Evolutionary conservation across 1,140 invertebrate genomes (phyloP).

Genomic region (Trialeurodes vaporariorum): DNA sequence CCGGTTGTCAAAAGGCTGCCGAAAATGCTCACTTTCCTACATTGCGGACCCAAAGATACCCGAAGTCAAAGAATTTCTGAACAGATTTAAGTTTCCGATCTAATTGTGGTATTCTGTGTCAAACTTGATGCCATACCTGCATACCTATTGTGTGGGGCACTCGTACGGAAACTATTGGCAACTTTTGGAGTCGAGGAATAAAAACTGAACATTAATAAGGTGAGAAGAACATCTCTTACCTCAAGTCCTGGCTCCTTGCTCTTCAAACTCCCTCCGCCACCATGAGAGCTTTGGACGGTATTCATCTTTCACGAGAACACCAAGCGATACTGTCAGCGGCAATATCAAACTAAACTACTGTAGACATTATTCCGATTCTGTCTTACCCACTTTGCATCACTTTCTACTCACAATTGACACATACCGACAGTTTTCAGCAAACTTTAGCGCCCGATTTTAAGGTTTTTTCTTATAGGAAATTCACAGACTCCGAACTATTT

Average conservation of each 20-base stretch:
- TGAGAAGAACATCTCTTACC: neutral
- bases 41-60: no score
- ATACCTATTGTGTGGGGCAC: neutral
- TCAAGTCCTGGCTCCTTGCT: neutral
- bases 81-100: neutral
- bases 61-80: neutral
- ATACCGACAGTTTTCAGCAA: no score
- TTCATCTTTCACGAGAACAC: neutral
- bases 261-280: neutral
- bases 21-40: no score
- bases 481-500: no score
- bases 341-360: no score
- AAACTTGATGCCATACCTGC: neutral
- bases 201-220: neutral
- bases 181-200: neutral
- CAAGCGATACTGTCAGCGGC: neutral
- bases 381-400: no score
- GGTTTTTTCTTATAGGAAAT: no score
- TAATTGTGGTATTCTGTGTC: neutral
- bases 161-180: neutral
- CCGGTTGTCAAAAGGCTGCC: no score
- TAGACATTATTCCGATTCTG: no score
- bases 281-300: neutral
- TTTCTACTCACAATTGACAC: no score
- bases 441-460: no score